Percentiles rank a stretch among this genome's conserved stretches.
These are phyloP conservation scores for Synodontis membranacea DNA, from an alignment of 2,113 vertebrate genomes.

Conservation along the genomic window DNA sequence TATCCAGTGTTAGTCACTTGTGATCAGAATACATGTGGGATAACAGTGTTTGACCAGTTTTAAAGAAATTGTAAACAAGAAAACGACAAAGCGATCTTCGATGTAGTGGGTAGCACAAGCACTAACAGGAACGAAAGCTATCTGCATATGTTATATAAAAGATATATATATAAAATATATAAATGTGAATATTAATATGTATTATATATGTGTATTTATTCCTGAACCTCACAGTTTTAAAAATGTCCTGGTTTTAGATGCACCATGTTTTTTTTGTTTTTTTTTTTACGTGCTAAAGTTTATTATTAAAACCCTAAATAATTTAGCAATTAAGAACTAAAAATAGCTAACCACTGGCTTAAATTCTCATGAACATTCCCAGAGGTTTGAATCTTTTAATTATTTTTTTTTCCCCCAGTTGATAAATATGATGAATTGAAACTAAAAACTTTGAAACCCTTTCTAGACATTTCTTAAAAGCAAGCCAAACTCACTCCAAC, in stretches of 20 bases:
- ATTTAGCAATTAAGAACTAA: not conserved
- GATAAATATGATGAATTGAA: slow-evolving; percentile 1
- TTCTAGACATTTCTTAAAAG: not conserved
- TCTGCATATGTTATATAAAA: slow-evolving; percentile 59
- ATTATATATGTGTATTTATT: slow-evolving; percentile 71
- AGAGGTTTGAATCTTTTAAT: not conserved
- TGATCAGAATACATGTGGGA: slow-evolving; percentile 1
- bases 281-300: not conserved
- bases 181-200: slow-evolving; percentile 63
- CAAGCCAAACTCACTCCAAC: not conserved
- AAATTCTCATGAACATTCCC: not conserved
- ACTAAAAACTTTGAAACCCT: not conserved
- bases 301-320: no score
- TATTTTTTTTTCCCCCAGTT: not conserved
- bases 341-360: not conserved
- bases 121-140: slow-evolving; percentile 62
- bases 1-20: slow-evolving; percentile 22
- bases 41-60: slow-evolving; percentile 12
- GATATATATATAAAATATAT: slow-evolving; percentile 19
- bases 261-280: not conserved
- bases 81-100: slow-evolving; percentile 2
- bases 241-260: slow-evolving; percentile 17
- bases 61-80: slow-evolving; percentile 20
- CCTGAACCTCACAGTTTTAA: slow-evolving; percentile 54
- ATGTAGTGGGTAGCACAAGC: slow-evolving; percentile 52